Conservation (phyloP, 2,888 invertebrate genomes). For the Hanleya hanleyi region DNA sequence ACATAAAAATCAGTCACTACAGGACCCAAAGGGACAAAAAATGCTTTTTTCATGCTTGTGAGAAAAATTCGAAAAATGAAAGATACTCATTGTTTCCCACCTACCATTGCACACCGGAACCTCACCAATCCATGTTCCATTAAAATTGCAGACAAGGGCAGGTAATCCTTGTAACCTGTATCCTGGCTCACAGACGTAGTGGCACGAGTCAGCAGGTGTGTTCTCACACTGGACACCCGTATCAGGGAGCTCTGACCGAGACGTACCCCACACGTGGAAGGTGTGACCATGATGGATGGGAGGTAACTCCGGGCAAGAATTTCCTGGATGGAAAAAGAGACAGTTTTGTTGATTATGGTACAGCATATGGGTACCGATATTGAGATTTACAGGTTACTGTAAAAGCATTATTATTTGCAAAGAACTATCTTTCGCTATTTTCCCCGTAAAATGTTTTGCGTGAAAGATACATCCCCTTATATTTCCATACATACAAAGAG, state of each 20-base stretch:
- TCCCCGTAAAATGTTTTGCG: too few species aligned
- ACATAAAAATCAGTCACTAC: too few species aligned
- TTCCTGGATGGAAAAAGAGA: too few species aligned
- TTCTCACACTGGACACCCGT: conserved; percentile 40
- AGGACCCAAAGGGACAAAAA: too few species aligned
- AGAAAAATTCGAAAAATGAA: not conserved
- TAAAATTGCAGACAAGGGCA: conserved; percentile 45
- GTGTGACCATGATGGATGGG: conserved; percentile 37
- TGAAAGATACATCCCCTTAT: too few species aligned
- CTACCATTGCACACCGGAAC: conserved; percentile 47
- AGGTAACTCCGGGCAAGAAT: conserved; percentile 36
- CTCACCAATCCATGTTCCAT: conserved; percentile 48
- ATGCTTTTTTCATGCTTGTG: too few species aligned
- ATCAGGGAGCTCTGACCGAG: conserved; percentile 41
- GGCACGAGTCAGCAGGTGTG: conserved; percentile 41
- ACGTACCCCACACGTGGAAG: conserved; percentile 43
- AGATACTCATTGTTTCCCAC: not conserved
- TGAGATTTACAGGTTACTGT: too few species aligned
- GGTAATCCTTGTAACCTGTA: conserved; percentile 45
- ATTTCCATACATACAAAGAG: too few species aligned
- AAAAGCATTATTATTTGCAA: too few species aligned
- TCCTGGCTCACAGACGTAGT: conserved; percentile 40
- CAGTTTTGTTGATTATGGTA: too few species aligned
- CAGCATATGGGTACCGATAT: too few species aligned
- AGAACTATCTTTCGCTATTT: too few species aligned